Conservation (phyloP, 2,797 vertebrate species). For the Sebastes goodei region DNA sequence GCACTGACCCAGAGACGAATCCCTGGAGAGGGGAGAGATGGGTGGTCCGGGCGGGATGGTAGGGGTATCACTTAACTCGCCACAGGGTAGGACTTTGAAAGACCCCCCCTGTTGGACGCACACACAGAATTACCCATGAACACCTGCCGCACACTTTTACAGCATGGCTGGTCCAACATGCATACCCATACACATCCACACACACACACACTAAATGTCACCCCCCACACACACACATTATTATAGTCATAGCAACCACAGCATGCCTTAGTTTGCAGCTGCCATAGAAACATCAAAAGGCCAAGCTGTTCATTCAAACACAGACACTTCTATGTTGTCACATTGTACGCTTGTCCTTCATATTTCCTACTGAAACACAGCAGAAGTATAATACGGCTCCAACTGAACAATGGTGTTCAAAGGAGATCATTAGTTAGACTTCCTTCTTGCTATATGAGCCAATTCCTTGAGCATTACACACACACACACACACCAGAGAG, state of each 20-base stretch:
- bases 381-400: background rate
- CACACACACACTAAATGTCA: conserved; percentile 6
- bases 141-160: conserved; percentile 19
- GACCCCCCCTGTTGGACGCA: conserved; percentile 45
- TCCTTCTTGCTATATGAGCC: background rate
- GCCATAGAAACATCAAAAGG: conserved; percentile 77
- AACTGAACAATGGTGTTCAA: conserved; percentile 2
- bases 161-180: background rate
- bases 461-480: background rate
- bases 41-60: conserved; percentile 32
- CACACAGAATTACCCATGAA: conserved; percentile 15
- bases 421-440: conserved; percentile 11
- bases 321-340: conserved; percentile 4
- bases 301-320: conserved; percentile 36
- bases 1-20: conserved; percentile 52
- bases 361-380: background rate
- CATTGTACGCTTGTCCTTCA: conserved; percentile 18
- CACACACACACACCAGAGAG: background rate
- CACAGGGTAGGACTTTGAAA: conserved; percentile 50
- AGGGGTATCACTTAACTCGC: conserved; percentile 45
- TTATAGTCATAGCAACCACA: conserved; percentile 72
- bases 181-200: background rate
- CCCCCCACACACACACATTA: background rate
- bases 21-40: conserved; percentile 36
- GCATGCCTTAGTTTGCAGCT: conserved; percentile 71